Evolutionary conservation across 2,888 invertebrate species (phyloP), one percentile per base, ranked within the genome.

Genomic region (Metacarcinus magister): DNA sequence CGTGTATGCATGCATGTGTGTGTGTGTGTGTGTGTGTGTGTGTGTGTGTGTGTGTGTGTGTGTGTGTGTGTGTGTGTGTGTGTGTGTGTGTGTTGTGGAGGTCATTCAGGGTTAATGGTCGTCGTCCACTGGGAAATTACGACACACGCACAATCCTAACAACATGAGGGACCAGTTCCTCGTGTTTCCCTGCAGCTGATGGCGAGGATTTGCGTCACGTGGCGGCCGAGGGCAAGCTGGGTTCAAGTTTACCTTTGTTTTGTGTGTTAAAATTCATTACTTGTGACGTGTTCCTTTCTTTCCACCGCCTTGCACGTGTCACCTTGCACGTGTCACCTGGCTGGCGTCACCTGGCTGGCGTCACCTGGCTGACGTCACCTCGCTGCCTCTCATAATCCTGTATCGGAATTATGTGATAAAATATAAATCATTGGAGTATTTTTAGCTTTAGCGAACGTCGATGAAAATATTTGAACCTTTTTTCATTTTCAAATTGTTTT

Each of bases 51-150:
- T 48, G 48, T 48, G 7, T 48, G 5, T 48, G 13, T 48, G 48
- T 48, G 48, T n/a, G 67, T 67, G 19, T 67, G 67, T 67, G 67
- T 67, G 67, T 67, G n/a, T 67, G n/a, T 67, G 67, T 67, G n/a
- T 67, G 67, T 67, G 67, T 67, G 67, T 67, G 67, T 67, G 67
- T 67, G 16, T 16, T 5, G 67, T 67, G n/a, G 16, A 5, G n/a
- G 67, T 67, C 23, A n/a, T 67, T 67, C 67, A 67, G 19, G n/a
- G 67, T 67, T n/a, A 67, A 48, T 5, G 48, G 48, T 67, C n/a
- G 67, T 67, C 67, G 67, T 67, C n/a, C n/a, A 67, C n/a, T 2
- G 67, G 67, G 67, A 67, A n/a, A 19, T 67, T 54, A 54, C 54
- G 2, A 13, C n/a, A 13, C n/a, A 13, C n/a, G 1, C n/a, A 13